Evolutionary conservation across 2,797 vertebrate species (phyloP), one percentile per base, ranked within the genome.

Genomic region (Sphaeramia orbicularis): DNA sequence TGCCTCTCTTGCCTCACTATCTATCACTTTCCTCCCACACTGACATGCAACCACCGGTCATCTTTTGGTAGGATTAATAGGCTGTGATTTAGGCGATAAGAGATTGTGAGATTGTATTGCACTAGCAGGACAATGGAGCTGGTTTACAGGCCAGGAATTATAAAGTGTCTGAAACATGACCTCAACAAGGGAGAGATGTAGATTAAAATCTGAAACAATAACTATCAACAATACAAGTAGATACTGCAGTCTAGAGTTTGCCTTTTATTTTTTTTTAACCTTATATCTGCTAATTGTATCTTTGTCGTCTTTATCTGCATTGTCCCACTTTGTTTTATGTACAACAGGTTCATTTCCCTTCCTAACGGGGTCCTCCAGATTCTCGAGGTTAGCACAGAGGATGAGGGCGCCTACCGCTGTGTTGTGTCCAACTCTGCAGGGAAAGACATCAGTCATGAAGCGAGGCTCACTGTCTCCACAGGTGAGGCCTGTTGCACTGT

Each of bases 341-440:
- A 57, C 52, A 65, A 58, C 89, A 99, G 97, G 92, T 96, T 97
- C 80, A 93, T 96, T 92, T 91, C 91, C 36, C 96, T 99, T 71
- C 97, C 97, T 65, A 97, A 96, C 0, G 98, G 98, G 24, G 94
- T 97, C 75, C 96, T 99, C 61, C 98, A 99, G 91, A 97, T 99
- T 18, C 90, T 96, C 57, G 94, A 95, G 3, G 95, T 97, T 70
- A 94, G 84, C 78, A 89, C 93, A 70, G 91, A 92, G 0, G 97
- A 99, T 40, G 86, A 92, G 0, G 98, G 97, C 1, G 43, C 79
- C 61, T 99, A 99, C 85, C 96, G 94, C 81, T 99, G 98, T 0
- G 86, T 96, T 45, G 97, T 94, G 4, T 93, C 93, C 84, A 99
- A 97, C 53, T 74, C 94, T 0, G 95, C 92, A 58, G 78, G 85